Evolutionary conservation across 37 sponge, comb jelly and placozoan genomes (phyloP), one percentile per base, ranked within the genome.

Genomic region (Aplysina aerophoba): DNA sequence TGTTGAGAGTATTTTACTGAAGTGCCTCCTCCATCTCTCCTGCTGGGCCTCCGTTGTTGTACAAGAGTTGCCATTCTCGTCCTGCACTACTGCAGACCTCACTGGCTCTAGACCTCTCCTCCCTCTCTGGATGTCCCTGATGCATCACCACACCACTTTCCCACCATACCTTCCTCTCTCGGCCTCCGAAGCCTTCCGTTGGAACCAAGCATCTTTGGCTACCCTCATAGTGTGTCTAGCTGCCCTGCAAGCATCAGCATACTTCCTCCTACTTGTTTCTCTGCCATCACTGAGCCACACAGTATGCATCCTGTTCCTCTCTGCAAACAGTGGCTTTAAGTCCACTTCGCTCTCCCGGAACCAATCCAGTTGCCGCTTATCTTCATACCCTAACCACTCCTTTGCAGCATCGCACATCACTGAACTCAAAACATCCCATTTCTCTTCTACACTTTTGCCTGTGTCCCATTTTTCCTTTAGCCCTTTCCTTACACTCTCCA

Each of bases 151-250:
- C 15, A 75, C 50, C 78, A 35, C 15, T 22, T 38, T 75, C 35
- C 78, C 78, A 75, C 44, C 44, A 75, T 40, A 15, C 15, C 78
- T 75, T 16, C 53, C 78, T 19, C 53, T 75, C 44, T 75, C 78
- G 15, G 53, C n/a, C 78, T 75, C 78, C 78, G 15, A 14, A 13
- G 78, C 78, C 53, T 75, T 75, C 11, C n/a, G 41, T 22, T 37
- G 44, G 50, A 75, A 75, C 78, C 78, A 75, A 35, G 78, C 53
- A 75, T 75, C 53, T 41, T 75, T 75, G 15, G 78, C 78, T 75
- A 14, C 53, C 44, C 78, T 75, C 78, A 75, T 41, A 36, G 78
- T 41, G 12, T 75, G 53, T 39, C 78, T 75, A 17, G 53, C 78
- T 75, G 41, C 78, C 41, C 78, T 39, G 15, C 50, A 14, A 20